phyloP scores from a whole-genome alignment of 2,888 invertebrate species.

The Frankliniella fusca region DNA sequence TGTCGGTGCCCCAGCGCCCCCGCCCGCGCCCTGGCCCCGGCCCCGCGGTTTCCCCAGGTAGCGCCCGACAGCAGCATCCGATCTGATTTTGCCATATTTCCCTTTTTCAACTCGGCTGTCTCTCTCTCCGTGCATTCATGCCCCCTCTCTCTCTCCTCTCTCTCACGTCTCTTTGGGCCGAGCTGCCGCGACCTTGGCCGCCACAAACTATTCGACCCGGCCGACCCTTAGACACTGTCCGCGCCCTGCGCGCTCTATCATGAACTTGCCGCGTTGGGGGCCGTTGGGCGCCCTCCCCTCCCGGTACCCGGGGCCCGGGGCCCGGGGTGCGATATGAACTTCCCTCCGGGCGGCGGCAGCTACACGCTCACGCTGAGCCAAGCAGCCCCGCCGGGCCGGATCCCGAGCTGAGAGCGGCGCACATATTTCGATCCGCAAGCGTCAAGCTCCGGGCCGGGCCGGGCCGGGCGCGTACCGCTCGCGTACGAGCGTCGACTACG shows the following conservation, averaged over 20 bases:
- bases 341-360: no score
- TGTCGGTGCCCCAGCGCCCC: no score
- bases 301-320: neutral
- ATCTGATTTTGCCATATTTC: no score
- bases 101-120: no score
- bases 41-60: no score
- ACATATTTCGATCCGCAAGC: neutral
- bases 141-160: neutral
- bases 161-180: neutral
- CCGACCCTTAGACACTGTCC: neutral
- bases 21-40: no score
- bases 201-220: slow-evolving; percentile 12
- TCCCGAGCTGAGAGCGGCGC: neutral
- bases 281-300: no score
- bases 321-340: neutral
- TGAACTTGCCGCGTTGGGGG: neutral
- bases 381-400: neutral
- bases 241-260: neutral
- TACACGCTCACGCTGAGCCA: no score
- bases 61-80: no score
- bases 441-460: neutral
- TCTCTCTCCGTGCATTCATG: no score
- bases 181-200: neutral
- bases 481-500: no score
- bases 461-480: neutral